A percentile compares a stretch with the other conserved stretches of the same genome.
Evolutionary conservation across 2,888 invertebrate genomes (phyloP).

Genomic region (Heliconius ethilla): DNA sequence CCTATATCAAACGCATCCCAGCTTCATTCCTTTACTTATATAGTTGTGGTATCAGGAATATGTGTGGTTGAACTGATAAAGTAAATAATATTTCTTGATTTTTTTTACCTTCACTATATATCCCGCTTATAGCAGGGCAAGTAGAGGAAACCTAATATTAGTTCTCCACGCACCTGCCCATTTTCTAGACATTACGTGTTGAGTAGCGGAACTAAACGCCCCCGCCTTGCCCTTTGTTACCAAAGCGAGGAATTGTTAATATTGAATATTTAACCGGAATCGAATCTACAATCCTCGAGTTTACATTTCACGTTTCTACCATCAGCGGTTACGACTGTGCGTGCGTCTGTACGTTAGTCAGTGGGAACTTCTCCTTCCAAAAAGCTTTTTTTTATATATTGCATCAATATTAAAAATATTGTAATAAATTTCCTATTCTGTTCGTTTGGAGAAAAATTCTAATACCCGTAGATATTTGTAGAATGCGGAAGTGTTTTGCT

Average conservation of each 20-base stretch:
- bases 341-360: no score
- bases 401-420: no score
- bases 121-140: neutral
- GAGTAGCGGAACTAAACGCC: neutral
- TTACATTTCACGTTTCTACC: neutral
- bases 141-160: neutral
- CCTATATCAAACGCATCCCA: constrained; percentile 23
- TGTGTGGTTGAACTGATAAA: constrained; percentile 17
- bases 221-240: neutral
- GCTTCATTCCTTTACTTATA: constrained; percentile 30
- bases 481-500: constrained; percentile 8
- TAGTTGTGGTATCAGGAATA: neutral
- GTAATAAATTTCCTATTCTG: no score
- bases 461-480: neutral
- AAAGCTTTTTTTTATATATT: no score
- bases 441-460: neutral
- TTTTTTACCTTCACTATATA: neutral
- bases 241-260: neutral
- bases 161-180: no score
- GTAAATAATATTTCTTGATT: neutral
- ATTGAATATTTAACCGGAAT: neutral
- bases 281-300: neutral
- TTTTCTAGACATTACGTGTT: neutral
- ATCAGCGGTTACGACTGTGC: no score
- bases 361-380: no score